Evolutionary conservation across 2,797 vertebrate genomes (phyloP).

Genomic region (Chaunax sp.): DNA sequence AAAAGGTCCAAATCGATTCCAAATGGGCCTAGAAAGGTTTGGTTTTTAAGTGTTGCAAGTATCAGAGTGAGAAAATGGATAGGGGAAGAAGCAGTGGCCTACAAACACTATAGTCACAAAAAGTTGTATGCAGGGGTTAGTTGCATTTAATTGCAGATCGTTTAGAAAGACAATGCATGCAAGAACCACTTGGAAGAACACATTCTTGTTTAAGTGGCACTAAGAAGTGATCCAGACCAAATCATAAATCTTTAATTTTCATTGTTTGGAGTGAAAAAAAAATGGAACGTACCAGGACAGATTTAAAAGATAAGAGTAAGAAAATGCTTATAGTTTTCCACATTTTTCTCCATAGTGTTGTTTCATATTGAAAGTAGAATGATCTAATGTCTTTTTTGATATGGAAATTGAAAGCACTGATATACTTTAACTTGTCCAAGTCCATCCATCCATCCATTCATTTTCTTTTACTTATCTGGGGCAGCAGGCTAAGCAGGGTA

Average conservation of each 20-base stretch:
- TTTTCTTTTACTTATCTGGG: too few species aligned
- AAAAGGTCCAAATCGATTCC: conserved; percentile 26
- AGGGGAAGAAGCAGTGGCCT: background rate
- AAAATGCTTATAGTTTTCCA: too few species aligned
- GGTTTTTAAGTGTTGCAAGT: background rate
- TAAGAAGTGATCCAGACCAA: too few species aligned
- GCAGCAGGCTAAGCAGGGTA: too few species aligned
- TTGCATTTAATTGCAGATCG: background rate
- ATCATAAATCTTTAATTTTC: too few species aligned
- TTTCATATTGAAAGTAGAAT: background rate
- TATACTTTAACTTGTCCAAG: background rate
- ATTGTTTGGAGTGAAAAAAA: too few species aligned
- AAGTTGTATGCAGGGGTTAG: background rate
- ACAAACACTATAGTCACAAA: background rate
- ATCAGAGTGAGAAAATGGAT: conserved; percentile 1
- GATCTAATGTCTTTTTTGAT: background rate
- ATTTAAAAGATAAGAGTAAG: too few species aligned
- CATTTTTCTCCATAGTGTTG: background rate
- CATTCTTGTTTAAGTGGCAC: too few species aligned
- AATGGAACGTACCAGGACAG: too few species aligned
- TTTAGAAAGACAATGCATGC: background rate
- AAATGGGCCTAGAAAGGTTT: conserved; percentile 17
- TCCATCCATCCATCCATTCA: too few species aligned
- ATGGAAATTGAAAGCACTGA: background rate
- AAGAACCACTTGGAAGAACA: background rate